Base-by-base conservation (phyloP, 2,888 invertebrate species). In the Andrena trimmerana region DNA sequence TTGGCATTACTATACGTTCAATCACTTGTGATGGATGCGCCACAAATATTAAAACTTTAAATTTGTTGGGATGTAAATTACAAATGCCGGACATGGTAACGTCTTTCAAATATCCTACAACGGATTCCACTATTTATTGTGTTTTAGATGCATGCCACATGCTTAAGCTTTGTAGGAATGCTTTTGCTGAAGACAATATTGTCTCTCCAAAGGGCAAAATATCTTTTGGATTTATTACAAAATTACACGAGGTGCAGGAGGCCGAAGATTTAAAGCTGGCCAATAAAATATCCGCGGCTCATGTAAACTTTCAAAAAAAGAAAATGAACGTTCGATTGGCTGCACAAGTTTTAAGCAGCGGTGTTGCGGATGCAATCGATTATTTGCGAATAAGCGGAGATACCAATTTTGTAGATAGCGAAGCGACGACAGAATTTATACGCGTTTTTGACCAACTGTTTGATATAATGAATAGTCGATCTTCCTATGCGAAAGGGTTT, bases 401-500 rank as follows among this genome's bases (percentile, higher is more conserved):
- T 59, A 16, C 8, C 0, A 27, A 29, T 29, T 59, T 59, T 20
- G 8, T 13, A 59, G 29, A 29, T 27, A 59, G 59, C 8, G 70
- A 57, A 20, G 27, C 59, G n/a, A 70, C 70, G 71, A 72, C 79
- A 7, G 68, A 85, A 76, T 87, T 88, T 78, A 79, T 87, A 36
- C 36, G 82, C 27, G 73, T 69, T 36, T 75, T 83, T n/a, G 76
- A 83, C 59, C 66, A 65, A 57, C 29, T 73, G 24, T 87, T 89
- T 73, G 86, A 89, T 54, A 24, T 78, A 20, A 27, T 59, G 65
- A 88, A 88, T 66, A 70, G 68, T n/a, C 70, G 84, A 69, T 83
- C 70, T 78, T 29, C 57, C 33, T 86, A 59, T 78, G 85, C 81
- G 13, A 85, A 76, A 48, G 83, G 74, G 8, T 86, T 73, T 77